Evolutionary conservation across 2,888 invertebrate species (phyloP).

Genomic region (Adelphocoris suturalis): DNA sequence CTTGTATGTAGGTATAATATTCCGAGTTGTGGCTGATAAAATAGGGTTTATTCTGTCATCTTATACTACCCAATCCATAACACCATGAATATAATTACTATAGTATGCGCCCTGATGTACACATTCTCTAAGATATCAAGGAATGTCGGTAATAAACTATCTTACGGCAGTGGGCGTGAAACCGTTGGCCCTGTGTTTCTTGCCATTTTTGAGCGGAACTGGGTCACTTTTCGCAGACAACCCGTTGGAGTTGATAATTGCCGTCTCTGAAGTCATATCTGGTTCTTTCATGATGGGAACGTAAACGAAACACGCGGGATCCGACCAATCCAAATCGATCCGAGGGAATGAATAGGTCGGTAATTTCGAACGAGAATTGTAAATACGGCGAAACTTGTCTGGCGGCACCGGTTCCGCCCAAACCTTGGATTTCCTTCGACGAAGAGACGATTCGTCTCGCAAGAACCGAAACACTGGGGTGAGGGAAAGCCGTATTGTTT

Average conservation of each 20-base stretch:
- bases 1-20: too few species aligned
- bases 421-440: not conserved
- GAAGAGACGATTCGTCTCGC: not conserved
- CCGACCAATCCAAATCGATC: not conserved
- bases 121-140: too few species aligned
- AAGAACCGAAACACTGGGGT: not conserved
- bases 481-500: not conserved
- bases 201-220: constrained; percentile 31
- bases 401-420: not conserved
- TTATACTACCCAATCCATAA: too few species aligned
- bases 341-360: not conserved
- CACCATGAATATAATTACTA: too few species aligned
- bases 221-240: constrained; percentile 19
- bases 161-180: not conserved
- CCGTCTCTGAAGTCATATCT: not conserved
- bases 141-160: too few species aligned
- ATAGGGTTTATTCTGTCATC: too few species aligned
- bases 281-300: not conserved
- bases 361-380: not conserved
- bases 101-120: too few species aligned
- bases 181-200: constrained; percentile 17
- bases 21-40: too few species aligned
- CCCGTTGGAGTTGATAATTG: not conserved
- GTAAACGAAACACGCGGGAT: not conserved
- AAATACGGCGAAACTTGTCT: not conserved